Base-by-base conservation (phyloP, 2,113 vertebrate species). In the Ameiurus melas region DNA sequence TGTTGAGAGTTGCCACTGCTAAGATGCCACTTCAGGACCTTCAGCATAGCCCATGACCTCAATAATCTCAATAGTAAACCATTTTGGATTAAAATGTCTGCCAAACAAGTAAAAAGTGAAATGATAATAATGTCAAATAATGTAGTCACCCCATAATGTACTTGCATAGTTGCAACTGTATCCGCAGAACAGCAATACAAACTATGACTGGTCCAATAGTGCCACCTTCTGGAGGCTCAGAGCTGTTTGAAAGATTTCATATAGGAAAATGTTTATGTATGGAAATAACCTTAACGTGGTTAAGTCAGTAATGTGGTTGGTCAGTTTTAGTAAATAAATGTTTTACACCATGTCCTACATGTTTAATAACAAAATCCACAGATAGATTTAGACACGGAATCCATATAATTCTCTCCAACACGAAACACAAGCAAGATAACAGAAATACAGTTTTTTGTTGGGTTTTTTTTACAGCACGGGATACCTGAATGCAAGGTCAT, bases 351-450 rank as follows among this genome's bases (percentile, higher is more conserved):
- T 20, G 3, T 73, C 30, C 33, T 73, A 27, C 33, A 36, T 66
- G 13, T 53, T 80, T 16, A 66, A 81, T 25, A 80, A 86, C 4
- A 2, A 57, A 47, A 82, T 4, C 20, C 14, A 81, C n/a, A 22
- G 9, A 36, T 16, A 71, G 47, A 14, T 51, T 62, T 66, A 86
- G 27, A 70, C 55, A 85, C 83, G 85, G 4, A 86, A 75, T 85
- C 70, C 77, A 85, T 73, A 83, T 85, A 68, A 73, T 86, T 87
- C 89, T 66, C 53, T 85, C 79, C 43, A 75, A 85, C 78, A 90
- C 83, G 85, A 77, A 85, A 77, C 85, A 90, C 79, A 91, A 75
- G 90, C 66, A 85, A 83, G 58, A 86, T 55, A 62, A 91, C 90
- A 91, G 43, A 62, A 89, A 80, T 60, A 89, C 68, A 82, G 39